Evolutionary conservation across 2,797 vertebrate genomes (phyloP).

Genomic region (Pelodytes ibericus): DNA sequence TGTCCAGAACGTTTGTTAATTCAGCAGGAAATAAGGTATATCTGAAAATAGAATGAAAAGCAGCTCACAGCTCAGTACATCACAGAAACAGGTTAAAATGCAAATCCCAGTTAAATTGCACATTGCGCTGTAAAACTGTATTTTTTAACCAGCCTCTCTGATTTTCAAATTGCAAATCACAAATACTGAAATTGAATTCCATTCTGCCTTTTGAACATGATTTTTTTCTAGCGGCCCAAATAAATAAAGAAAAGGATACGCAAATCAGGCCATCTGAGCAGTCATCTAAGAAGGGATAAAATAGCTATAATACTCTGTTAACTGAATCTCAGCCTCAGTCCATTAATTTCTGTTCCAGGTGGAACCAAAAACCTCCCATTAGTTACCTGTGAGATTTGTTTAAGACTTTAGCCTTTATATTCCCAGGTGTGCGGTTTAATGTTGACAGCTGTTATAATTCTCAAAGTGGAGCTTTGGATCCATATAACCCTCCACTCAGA

Average conservation of each 20-base stretch:
- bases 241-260: conserved; percentile 52
- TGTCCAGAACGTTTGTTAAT: conserved; percentile 46
- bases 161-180: conserved; percentile 49
- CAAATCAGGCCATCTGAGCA: conserved; percentile 48
- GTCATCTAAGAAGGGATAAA: conserved; percentile 60
- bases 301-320: conserved; percentile 54
- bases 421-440: conserved; percentile 66
- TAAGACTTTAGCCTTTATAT: conserved; percentile 64
- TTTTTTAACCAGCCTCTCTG: conserved; percentile 43
- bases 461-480: conserved; percentile 64
- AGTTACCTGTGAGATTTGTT: conserved; percentile 67
- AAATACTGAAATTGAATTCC: conserved; percentile 49
- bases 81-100: conserved; percentile 43
- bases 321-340: conserved; percentile 59
- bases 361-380: conserved; percentile 57
- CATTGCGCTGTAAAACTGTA: conserved; percentile 40
- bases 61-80: conserved; percentile 42
- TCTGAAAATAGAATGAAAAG: conserved; percentile 48
- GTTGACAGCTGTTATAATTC: conserved; percentile 70
- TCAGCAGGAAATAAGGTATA: conserved; percentile 49
- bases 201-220: conserved; percentile 52
- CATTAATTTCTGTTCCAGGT: conserved; percentile 63
- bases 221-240: conserved; percentile 41
- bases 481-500: conserved; percentile 63
- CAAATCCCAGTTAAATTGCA: conserved; percentile 40